Base-by-base conservation (phyloP, 2,888 invertebrate genomes). In the Octodonta nipae region DNA sequence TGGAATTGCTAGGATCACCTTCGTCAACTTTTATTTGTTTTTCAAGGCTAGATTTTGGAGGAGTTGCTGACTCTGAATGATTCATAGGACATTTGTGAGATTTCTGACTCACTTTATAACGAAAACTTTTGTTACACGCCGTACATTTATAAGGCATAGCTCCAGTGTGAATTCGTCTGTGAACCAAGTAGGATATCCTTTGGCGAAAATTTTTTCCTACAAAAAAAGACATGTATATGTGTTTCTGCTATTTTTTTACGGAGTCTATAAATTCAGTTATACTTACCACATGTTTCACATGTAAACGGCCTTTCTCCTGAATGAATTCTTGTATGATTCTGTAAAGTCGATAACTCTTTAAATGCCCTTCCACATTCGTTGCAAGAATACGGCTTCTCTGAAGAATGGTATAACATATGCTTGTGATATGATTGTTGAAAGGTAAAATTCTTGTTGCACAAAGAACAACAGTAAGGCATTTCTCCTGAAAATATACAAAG, bases 341-440 rank as follows among this genome's bases (percentile, higher is more conserved):
- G 85, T 34, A 87, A 65, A 1, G 87, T 87, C 2, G 86, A 86
- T 14, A 86, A 64, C 58, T 87, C 87, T 55, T 86, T 87, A 54
- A 87, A 87, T 15, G 84, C 75, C 39, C 85, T 68, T 0, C 84
- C 82, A 55, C 87, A 87, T 46, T 77, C 78, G 30, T 56, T 64
- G 50, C 86, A 86, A 2, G 71, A 68, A 38, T 69, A 67, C 1
- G 86, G 86, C 51, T 86, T 86, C 47, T 86, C 85, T 49, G 84
- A 81, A 38, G 80, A 83, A 55, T 87, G 87, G 54, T 87, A 87
- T 30, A 86, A 65, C 52, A 85, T 71, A 61, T 87, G 87, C 55
- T 87, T 87, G 58, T 86, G 86, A 59, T 83, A 86, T 0, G 86
- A 86, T 51, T 87, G 87, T 63, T 87, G 87, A 63, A 87, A 87